Evolutionary conservation across 2,797 vertebrate genomes (phyloP).

Genomic region (Lithobates pipiens): DNA sequence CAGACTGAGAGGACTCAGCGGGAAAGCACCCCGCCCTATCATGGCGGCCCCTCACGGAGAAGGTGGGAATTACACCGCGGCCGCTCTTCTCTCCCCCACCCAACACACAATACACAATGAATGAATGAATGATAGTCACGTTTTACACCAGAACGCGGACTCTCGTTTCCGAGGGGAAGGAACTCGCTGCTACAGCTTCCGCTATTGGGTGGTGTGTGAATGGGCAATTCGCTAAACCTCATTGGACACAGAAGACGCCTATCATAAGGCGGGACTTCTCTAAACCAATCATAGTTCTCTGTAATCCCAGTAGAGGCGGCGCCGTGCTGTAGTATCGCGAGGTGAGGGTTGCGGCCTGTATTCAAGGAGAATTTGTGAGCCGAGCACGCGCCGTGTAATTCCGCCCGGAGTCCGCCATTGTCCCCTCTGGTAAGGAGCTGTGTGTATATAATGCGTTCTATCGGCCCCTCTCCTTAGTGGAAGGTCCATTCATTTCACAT

Average conservation of each 20-base stretch:
- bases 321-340: too few relatives aligned
- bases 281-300: background rate
- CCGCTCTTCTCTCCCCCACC: background rate
- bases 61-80: background rate
- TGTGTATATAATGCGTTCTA: too few relatives aligned
- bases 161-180: slow-evolving; percentile 10
- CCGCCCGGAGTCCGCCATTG: background rate
- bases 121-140: background rate
- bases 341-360: background rate
- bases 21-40: background rate
- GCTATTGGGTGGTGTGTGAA: background rate
- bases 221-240: background rate
- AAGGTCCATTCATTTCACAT: too few relatives aligned
- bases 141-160: background rate
- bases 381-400: background rate
- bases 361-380: background rate
- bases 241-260: background rate
- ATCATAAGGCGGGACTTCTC: background rate
- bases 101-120: background rate
- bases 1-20: background rate
- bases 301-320: background rate
- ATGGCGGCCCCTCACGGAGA: background rate
- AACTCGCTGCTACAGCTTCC: background rate
- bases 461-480: too few relatives aligned
- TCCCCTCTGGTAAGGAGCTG: background rate